Conservation (phyloP, 1,140 invertebrate genomes). For the Zaprionus kolodkinae region DNA sequence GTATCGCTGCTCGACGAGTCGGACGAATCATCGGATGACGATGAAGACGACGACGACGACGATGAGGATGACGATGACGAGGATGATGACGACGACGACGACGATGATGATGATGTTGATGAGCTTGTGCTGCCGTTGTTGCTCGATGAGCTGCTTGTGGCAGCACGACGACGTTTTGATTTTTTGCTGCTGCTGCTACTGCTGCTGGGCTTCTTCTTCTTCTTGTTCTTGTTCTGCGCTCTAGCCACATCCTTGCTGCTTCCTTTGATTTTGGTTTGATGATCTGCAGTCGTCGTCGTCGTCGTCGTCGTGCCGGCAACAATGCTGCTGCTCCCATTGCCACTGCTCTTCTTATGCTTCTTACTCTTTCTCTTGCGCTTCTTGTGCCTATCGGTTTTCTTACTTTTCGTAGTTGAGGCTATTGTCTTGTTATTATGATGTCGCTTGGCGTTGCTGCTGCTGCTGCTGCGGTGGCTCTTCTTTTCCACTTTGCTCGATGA, state of each 20-base stretch:
- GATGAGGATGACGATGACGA: constrained; percentile 41
- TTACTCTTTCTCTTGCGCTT: constrained; percentile 65
- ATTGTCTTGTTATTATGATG: constrained; percentile 25
- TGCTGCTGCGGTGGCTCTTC: constrained; percentile 32
- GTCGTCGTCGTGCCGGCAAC: neutral
- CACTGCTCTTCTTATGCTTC: constrained; percentile 57
- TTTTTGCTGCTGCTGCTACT: constrained; percentile 50
- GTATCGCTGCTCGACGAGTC: constrained; percentile 44
- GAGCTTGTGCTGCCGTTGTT: constrained; percentile 42
- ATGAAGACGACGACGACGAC: constrained; percentile 28
- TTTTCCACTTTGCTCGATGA: constrained; percentile 42
- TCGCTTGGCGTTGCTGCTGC: constrained; percentile 4
- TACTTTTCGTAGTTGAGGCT: constrained; percentile 40
- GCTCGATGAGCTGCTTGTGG: constrained; percentile 41
- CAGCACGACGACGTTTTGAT: constrained; percentile 62
- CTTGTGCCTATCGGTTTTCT: constrained; percentile 65
- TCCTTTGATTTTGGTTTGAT: constrained; percentile 30
- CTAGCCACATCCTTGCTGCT: constrained; percentile 45
- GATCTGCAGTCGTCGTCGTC: too few relatives aligned
- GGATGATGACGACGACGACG: constrained; percentile 41
- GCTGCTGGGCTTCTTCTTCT: constrained; percentile 2
- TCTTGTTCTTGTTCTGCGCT: constrained; percentile 14
- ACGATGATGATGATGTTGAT: constrained; percentile 38
- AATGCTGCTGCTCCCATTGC: neutral
- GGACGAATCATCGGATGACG: constrained; percentile 8